A percentile compares a stretch with the other conserved stretches of the same genome.
These are phyloP conservation scores for Alfaro cultratus DNA, from an alignment of 2,797 vertebrate species.

Conservation along the genomic window DNA sequence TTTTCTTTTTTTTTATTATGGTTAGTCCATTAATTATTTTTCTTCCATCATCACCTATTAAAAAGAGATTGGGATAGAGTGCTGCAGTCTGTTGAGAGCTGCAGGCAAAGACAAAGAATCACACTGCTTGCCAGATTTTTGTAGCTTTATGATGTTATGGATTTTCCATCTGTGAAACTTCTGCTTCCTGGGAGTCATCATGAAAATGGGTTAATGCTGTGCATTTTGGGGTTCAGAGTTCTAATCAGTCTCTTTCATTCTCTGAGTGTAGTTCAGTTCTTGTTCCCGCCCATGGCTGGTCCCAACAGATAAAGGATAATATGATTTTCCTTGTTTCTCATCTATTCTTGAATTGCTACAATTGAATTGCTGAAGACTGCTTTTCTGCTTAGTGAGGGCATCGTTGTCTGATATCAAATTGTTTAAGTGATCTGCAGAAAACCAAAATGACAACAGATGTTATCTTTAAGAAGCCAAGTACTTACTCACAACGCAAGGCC, in stretches of 20 bases:
- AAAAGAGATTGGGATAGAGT: neutral
- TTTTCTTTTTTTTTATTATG: neutral
- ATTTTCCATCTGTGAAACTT: neutral
- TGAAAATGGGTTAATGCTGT: neutral
- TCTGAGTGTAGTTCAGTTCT: neutral
- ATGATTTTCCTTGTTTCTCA: neutral
- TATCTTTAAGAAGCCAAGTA: neutral
- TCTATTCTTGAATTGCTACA: neutral
- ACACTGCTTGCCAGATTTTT: neutral
- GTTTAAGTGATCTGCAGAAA: neutral
- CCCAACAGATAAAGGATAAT: neutral
- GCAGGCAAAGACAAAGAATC: neutral
- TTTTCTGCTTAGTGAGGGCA: neutral
- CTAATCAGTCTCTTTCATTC: neutral
- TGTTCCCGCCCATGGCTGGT: neutral
- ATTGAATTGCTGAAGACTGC: neutral
- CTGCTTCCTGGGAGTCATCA: neutral
- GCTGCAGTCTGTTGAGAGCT: neutral
- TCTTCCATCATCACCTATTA: neutral
- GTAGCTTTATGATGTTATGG: neutral
- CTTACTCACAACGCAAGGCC: neutral
- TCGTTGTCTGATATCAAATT: neutral
- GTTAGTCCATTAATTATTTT: neutral
- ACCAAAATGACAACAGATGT: neutral
- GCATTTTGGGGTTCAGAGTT: neutral